phyloP scores from a whole-genome alignment of 1,140 invertebrate genomes.

The Aporrectodea caliginosa region DNA sequence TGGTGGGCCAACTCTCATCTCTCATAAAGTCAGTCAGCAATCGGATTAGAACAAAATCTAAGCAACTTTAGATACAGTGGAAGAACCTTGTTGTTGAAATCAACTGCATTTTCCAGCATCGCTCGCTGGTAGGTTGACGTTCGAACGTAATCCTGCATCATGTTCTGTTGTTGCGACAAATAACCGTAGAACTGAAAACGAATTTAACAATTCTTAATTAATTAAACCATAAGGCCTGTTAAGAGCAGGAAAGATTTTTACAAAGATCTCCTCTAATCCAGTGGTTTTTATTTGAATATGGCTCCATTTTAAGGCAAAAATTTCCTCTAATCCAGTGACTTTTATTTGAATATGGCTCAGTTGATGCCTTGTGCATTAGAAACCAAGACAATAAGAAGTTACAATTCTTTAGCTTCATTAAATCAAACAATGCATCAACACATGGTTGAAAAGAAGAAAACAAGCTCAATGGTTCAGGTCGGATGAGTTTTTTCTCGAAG shows the following conservation, averaged over 20 bases:
- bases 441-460: too few relatives aligned
- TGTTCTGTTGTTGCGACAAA: slow-evolving; percentile 98
- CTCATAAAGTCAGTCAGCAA: too few relatives aligned
- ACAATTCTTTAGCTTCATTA: too few relatives aligned
- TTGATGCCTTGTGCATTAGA: too few relatives aligned
- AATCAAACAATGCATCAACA: too few relatives aligned
- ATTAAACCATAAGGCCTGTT: background rate
- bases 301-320: background rate
- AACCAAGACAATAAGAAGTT: too few relatives aligned
- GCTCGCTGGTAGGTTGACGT: background rate
- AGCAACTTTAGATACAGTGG: background rate
- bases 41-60: slow-evolving; percentile 5
- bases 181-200: slow-evolving; percentile 92
- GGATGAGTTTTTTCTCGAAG: too few relatives aligned
- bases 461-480: too few relatives aligned
- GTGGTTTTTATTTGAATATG: background rate
- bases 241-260: background rate
- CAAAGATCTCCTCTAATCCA: background rate
- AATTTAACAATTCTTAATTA: slow-evolving; percentile 11
- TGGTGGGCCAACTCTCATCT: too few relatives aligned
- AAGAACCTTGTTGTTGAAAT: slow-evolving; percentile 71
- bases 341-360: background rate
- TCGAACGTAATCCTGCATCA: slow-evolving; percentile 67
- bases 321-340: background rate
- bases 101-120: slow-evolving; percentile 56